phyloP scores from a whole-genome alignment of 2,113 vertebrate genomes.

The Blennius ocellaris region DNA sequence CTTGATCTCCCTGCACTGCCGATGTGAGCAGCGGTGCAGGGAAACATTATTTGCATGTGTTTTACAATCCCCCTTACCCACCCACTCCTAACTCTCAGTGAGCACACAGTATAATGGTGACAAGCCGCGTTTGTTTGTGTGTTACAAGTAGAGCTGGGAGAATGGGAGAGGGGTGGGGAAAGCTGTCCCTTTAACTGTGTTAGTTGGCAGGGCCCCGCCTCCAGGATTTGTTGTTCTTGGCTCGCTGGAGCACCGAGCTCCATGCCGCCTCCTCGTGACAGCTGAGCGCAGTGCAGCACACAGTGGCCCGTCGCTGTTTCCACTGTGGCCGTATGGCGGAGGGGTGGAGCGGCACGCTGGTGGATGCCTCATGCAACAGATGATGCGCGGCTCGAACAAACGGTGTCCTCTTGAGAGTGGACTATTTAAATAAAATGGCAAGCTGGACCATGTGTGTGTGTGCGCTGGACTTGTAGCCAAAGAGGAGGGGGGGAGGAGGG shows the following conservation, averaged over 20 bases:
- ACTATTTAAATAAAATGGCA: constrained; percentile 3
- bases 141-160: constrained; percentile 54
- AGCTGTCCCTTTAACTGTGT: constrained; percentile 73
- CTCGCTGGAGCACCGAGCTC: constrained; percentile 55
- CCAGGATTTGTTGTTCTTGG: constrained; percentile 77
- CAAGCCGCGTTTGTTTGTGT: constrained; percentile 70
- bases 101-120: constrained; percentile 39
- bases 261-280: constrained; percentile 71
- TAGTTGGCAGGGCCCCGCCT: constrained; percentile 68
- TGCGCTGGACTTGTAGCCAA: neutral
- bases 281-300: constrained; percentile 32
- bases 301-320: constrained; percentile 51
- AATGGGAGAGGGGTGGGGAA: constrained; percentile 53
- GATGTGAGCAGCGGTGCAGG: neutral
- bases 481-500: neutral
- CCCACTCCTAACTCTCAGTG: constrained; percentile 28
- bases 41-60: constrained; percentile 17
- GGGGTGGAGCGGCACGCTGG: constrained; percentile 49
- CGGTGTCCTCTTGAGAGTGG: neutral
- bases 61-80: constrained; percentile 22
- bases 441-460: neutral
- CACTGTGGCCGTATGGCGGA: constrained; percentile 24
- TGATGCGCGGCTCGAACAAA: constrained; percentile 10
- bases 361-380: constrained; percentile 40
- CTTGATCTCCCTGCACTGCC: constrained; percentile 1